Percentiles rank a stretch among this genome's conserved stretches.
phyloP scores from a whole-genome alignment of 2,113 vertebrate species.

The Hymenochirus boettgeri region DNA sequence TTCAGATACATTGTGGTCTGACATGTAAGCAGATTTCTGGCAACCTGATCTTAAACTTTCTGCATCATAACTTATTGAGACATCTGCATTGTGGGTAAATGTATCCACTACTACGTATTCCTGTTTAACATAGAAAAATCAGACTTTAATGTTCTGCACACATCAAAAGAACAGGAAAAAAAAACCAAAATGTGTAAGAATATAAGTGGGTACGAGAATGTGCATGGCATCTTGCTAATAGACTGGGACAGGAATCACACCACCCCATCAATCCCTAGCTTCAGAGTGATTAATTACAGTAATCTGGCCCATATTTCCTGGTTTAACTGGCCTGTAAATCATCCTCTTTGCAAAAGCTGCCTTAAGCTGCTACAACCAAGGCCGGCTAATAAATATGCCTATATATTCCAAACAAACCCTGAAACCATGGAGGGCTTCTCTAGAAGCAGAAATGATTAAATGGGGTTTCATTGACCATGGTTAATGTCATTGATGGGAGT shows the following conservation, averaged over 20 bases:
- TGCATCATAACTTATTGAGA: too few species aligned
- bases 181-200: too few species aligned
- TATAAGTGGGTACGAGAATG: background rate
- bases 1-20: too few species aligned
- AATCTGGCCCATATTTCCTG: slow-evolving; percentile 19
- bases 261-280: background rate
- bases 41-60: too few species aligned
- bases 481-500: background rate
- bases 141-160: too few species aligned
- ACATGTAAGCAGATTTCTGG: too few species aligned
- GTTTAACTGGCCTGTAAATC: slow-evolving; percentile 37
- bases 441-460: background rate
- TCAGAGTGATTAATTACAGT: background rate
- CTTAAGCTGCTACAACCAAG: slow-evolving; percentile 16
- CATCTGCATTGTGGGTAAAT: too few species aligned
- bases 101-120: too few species aligned
- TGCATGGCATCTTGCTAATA: background rate
- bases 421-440: background rate
- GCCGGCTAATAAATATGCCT: slow-evolving; percentile 20
- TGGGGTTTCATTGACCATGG: background rate
- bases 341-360: slow-evolving; percentile 10
- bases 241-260: slow-evolving; percentile 6
- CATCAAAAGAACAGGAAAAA: too few species aligned
- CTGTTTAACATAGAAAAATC: too few species aligned
- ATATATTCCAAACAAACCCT: background rate